Evolutionary conservation across 2,113 vertebrate species (phyloP), one percentile per base, ranked within the genome.

Genomic region (Petaurus breviceps): DNA sequence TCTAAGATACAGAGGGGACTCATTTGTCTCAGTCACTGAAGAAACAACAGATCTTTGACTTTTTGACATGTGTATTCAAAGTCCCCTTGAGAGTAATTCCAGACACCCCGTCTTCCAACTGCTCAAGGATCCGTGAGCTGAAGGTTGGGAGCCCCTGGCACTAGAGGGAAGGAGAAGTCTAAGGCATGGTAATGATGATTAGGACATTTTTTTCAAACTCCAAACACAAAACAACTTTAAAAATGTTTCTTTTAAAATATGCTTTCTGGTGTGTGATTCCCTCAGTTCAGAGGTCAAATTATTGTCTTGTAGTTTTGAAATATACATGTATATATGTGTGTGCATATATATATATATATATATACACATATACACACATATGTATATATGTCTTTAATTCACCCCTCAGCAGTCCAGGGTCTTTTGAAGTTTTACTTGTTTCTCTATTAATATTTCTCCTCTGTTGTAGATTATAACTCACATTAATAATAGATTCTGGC

Each of bases 381-480:
- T 84, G 23, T n/a, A 54, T 4, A 54, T 24, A 54, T 84, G 23
- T n/a, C 19, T 84, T 43, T 84, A 84, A 84, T 43, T 84, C 47
- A 0, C 92, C n/a, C 19, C 22, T 91, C 23, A 55, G 25, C 93
- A 51, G 19, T 91, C 10, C 19, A 77, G 92, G 47, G 52, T 92
- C 95, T 53, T 92, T 90, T 91, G 89, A 92, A 37, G 46, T 95
- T 54, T 93, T 24, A 31, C 52, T 55, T 54, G 23, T 25, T 96
- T 95, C 68, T 92, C 53, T 89, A 90, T 90, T n/a, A 89, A 19
- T 92, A 91, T 89, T 51, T 95, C 25, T 28, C 46, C 49, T 96
- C 96, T 94, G 51, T 92, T 93, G 46, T 91, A 53, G 52, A 25
- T 84, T 61, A 8, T 92, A 43, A 92, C 51, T 96, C 46, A 91